These are phyloP conservation scores for Drosophila kuntzei DNA, from an alignment of 2,888 invertebrate species.

Conservation along the genomic window DNA sequence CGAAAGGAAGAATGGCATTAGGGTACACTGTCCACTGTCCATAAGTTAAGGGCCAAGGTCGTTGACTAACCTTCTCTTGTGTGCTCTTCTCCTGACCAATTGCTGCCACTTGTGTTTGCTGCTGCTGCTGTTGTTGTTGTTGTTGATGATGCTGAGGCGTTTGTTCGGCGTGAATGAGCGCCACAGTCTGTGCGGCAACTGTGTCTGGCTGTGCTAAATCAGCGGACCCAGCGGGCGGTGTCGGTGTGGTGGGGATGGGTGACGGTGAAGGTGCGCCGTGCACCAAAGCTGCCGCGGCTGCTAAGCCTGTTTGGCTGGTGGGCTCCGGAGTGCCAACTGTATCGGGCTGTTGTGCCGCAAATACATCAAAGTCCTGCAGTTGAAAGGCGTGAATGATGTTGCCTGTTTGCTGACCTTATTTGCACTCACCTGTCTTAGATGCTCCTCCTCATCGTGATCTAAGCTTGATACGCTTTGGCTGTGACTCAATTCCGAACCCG, in stretches of 20 bases:
- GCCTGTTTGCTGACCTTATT: background rate
- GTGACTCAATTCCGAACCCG: conserved; percentile 89
- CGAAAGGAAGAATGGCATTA: conserved; percentile 16
- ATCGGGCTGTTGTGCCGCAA: conserved; percentile 81
- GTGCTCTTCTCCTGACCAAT: conserved; percentile 91
- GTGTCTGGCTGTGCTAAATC: conserved; percentile 57
- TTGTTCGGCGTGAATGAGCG: conserved; percentile 74
- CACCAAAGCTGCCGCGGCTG: conserved; percentile 77
- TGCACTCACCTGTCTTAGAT: conserved; percentile 81
- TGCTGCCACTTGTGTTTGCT: conserved; percentile 84
- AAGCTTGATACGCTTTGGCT: conserved; percentile 95
- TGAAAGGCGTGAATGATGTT: conserved; percentile 11
- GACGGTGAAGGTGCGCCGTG: conserved; percentile 75
- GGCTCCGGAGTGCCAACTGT: conserved; percentile 53
- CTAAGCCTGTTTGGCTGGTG: conserved; percentile 72
- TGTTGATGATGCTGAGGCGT: conserved; percentile 55
- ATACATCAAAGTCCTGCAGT: conserved; percentile 84
- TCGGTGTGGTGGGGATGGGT: conserved; percentile 61
- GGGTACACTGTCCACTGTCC: conserved; percentile 11
- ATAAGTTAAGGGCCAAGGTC: conserved; percentile 32
- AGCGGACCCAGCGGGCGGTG: conserved; percentile 47
- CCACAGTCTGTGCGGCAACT: conserved; percentile 69
- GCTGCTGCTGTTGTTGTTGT: conserved; percentile 24
- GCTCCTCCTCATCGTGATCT: conserved; percentile 92
- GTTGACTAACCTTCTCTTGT: conserved; percentile 89